Evolutionary conservation across 2,113 vertebrate species (phyloP).

Genomic region (Thunnus thynnus): DNA sequence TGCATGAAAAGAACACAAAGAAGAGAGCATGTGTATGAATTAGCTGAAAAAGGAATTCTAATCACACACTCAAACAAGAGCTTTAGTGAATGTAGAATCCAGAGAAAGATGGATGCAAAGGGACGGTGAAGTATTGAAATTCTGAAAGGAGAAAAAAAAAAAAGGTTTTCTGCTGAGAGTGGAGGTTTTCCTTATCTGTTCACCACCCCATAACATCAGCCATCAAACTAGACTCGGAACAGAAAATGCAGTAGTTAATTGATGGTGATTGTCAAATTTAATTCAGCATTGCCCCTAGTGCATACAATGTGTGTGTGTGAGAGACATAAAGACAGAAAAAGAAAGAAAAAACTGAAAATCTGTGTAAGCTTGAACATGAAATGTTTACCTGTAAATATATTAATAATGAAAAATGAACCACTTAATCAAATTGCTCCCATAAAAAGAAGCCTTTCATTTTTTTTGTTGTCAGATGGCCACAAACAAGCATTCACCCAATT

Average conservation of each 20-base stretch:
- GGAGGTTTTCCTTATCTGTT: slow-evolving; percentile 11
- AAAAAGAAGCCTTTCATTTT: neutral
- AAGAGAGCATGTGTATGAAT: neutral
- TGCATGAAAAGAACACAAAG: neutral
- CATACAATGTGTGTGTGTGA: neutral
- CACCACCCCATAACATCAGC: slow-evolving; percentile 38
- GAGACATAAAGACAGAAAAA: neutral
- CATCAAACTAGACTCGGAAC: slow-evolving; percentile 5
- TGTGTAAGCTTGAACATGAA: neutral
- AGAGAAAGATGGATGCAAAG: neutral
- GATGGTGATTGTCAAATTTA: slow-evolving; percentile 13
- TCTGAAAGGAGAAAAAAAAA: no score
- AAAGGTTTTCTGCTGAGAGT: no score
- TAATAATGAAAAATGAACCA: neutral
- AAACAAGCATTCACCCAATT: neutral
- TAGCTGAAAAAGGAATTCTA: slow-evolving; percentile 11
- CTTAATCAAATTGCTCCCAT: neutral
- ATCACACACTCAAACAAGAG: slow-evolving; percentile 36
- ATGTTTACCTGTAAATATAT: neutral
- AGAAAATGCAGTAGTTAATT: slow-evolving; percentile 23
- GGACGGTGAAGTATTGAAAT: no score
- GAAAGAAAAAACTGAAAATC: neutral
- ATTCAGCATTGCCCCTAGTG: slow-evolving; percentile 2
- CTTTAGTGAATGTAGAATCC: neutral
- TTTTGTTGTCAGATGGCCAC: neutral